Base-by-base conservation (phyloP, 2,797 vertebrate genomes). In the Pampus argenteus region DNA sequence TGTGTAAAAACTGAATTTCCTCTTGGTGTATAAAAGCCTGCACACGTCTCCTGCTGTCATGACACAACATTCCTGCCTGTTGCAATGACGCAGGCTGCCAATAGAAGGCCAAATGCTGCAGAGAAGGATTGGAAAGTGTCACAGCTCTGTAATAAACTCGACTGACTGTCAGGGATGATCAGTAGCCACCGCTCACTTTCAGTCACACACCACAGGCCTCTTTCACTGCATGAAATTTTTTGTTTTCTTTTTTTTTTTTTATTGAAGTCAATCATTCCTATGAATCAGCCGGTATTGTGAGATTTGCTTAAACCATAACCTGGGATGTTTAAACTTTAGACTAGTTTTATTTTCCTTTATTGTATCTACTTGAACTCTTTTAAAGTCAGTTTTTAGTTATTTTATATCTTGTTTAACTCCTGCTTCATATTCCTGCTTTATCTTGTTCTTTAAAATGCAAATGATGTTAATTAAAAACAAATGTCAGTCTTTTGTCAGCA, bases 401-500 rank as follows among this genome's bases (percentile, higher is more conserved):
- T 44, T 17, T 44, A 11, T 2, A 49, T 66, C 23, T 38, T 36
- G 6, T 42, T 54, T 8, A n/a, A 52, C 29, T 22, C 40, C 40
- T 38, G 47, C 6, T 38, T 47, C 0, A 17, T 23, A 3, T 9
- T 42, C 0, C 25, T 15, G 6, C 5, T 36, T 25, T 48, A 26
- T 55, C 14, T 47, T 40, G 13, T 44, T 57, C 13, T 52, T 48
- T 28, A 17, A 55, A 23, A 67, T 63, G 52, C 60, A 59, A 50
- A 57, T 47, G 23, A 42, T 11, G 4, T 18, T 23, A 44, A 57
- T 54, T n/a, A 36, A 73, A 73, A 61, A 9, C 15, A 55, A 54
- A 59, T 23, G 0, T 59, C 18, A 15, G 29, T 3, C 28, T 38
- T 54, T 55, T 34, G 15, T 54, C 59, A 48, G 29, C 5, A 28